Evolutionary conservation across 2,113 vertebrate species (phyloP), one percentile per base, ranked within the genome.

Genomic region (Peromyscus polionotus): DNA sequence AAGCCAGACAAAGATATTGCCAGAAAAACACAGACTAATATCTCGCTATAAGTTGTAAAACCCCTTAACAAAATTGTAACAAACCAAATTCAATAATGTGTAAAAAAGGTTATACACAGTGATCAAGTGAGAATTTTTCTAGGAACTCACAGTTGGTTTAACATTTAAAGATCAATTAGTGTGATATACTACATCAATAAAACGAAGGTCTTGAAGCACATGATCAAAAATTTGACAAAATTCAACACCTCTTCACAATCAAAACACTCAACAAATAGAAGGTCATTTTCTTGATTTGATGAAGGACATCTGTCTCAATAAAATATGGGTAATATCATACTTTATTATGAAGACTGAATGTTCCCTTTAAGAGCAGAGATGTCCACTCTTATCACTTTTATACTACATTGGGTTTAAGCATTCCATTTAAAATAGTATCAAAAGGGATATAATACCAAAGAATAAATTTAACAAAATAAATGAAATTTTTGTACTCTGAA

Each of bases 201-300:
- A 93, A 65, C 54, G 51, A 88, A 93, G n/a, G 39, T 65, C 1
- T 22, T 48, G 87, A 77, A 65, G 4, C 14, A 84, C 19, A 48
- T 8, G 6, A 80, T 91, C n/a, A 91, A 84, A 26, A 91, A 24
- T 65, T 81, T 76, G 36, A 91, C 8, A 90, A 79, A 95, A 96
- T 86, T 80, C 36, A 72, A 39, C 13, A 54, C 13, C 65, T 48
- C 63, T 86, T 72, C 16, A 90, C 26, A n/a, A 73, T 39, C 19
- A 89, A 79, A 57, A 54, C 20, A 75, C 36, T 54, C 16, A 39
- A 42, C 7, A 83, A 39, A 65, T 63, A 22, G 28, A 86, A 31
- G 13, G 31, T 39, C 48, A 28, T 39, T 84, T 57, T 4, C 31
- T 70, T 26, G n/a, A 57, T 24, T 17, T 42, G 9, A 59, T 84